These are phyloP conservation scores for Panthera uncia DNA, from an alignment of 2,113 vertebrate genomes.

Conservation along the genomic window DNA sequence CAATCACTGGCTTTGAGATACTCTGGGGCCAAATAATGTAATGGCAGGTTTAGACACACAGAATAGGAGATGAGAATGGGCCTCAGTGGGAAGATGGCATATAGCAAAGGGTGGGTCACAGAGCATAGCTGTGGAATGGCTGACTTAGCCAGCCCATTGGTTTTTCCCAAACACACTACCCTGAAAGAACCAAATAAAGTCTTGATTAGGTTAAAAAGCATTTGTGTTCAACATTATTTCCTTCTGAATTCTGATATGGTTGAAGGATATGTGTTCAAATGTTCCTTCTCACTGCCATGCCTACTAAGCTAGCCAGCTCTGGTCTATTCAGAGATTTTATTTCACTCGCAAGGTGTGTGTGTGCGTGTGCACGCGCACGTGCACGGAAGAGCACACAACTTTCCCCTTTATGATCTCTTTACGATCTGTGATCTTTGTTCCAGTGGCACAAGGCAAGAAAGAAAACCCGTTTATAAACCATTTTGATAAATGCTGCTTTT, in stretches of 20 bases:
- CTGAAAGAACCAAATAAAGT: not conserved
- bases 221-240: not conserved
- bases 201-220: not conserved
- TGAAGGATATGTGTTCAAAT: not conserved
- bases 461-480: not conserved
- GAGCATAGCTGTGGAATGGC: not conserved
- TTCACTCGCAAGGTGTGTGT: not conserved
- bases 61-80: not conserved
- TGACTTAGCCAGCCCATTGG: not conserved
- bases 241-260: not conserved
- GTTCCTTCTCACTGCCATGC: not conserved
- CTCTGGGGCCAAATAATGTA: not conserved
- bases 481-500: not conserved
- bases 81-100: not conserved
- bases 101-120: not conserved
- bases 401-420: not conserved
- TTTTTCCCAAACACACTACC: not conserved
- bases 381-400: not conserved
- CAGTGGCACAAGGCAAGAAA: not conserved
- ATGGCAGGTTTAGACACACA: not conserved
- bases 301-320: not conserved
- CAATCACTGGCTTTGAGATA: not conserved
- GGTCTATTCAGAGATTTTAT: not conserved
- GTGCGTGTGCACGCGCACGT: not conserved
- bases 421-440: not conserved